Base-by-base conservation (phyloP, 2,888 invertebrate species). In the Tetrapedia diversipes region DNA sequence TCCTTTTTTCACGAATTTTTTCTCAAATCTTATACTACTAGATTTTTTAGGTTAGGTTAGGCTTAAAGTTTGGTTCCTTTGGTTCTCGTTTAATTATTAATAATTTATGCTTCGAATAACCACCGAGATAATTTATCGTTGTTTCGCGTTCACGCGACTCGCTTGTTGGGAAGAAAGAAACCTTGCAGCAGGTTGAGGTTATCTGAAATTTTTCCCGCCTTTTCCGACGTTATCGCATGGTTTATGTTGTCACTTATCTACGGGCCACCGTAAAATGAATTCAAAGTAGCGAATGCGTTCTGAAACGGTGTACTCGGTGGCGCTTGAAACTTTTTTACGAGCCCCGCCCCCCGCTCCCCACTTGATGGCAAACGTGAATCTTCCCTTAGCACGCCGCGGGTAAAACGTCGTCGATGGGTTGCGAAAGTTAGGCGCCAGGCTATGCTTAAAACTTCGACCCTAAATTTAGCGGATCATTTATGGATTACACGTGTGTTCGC, bases 211-310 rank as follows among this genome's bases (percentile, higher is more conserved):
- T 47, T 24, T 14, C 0, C 27, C 16, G 7, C 16, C 16, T 37
- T 22, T 19, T 54, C 22, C 2, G 11, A 37, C 1, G 14, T 54
- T 54, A 19, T 14, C 53, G 4, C 19, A 19, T 22, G 34, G 32
- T 54, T 54, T 54, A 22, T 19, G 19, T 1, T n/a, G 51, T n/a
- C 10, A 54, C 34, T 54, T 54, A 54, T 54, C 53, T 54, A 22
- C 14, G 3, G 14, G 11, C n/a, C n/a, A 11, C 19, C 53, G 6
- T 54, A 16, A 54, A 34, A 34, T 19, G 19, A 54, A 54, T 54
- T 22, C 34, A 34, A 34, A 54, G 34, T 22, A 34, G 14, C 14
- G 34, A 14, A 34, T 6, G 34, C 11, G 19, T 34, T 22, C 4
- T 14, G 34, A 34, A 54, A 54, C 14, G 34, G 14, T 54, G 14